Evolutionary conservation across 2,888 invertebrate genomes (phyloP), one percentile per base, ranked within the genome.

Genomic region (Apamea sordens): DNA sequence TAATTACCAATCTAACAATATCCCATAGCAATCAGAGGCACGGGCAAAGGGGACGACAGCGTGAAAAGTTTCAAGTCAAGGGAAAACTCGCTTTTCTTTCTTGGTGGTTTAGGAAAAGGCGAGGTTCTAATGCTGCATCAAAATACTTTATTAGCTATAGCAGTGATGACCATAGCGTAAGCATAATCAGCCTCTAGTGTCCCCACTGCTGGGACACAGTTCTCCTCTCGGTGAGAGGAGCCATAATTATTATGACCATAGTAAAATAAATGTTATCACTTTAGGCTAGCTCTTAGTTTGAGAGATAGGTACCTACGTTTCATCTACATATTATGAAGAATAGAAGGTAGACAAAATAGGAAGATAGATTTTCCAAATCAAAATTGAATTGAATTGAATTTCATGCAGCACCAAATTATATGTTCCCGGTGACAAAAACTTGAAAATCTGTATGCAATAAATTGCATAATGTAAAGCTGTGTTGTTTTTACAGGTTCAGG

Each of bases 401-500:
- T n/a, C 15, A 10, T n/a, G 1, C 5, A 65, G 50, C 32, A 73
- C 21, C 11, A 21, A 53, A 44, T 63, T 50, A n/a, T 41, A 36
- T 59, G 56, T 18, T n/a, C 8, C n/a, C 5, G 8, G 1, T 8
- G 59, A 7, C 1, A 65, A 65, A 71, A 78, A 41, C 18, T 41
- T 18, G 21, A 50, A 41, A 36, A 69, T 47, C 24, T 74, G 36
- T 74, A 15, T 74, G 68, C 68, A 81, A 64, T 32, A 81, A 80
- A 69, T 81, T 59, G 63, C 75, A 71, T 67, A 61, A 65, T 44
- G 28, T 71, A 82, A 36, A 71, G 28, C 47, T 63, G 44, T 41
- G 59, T 41, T 83, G 65, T 88, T 89, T 85, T 95, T 96, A 24
- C 95, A 99, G 99, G 99, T 94, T 99, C 99, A 96, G 99, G 99